Percentiles rank a stretch among this genome's conserved stretches.
Evolutionary conservation across 2,797 vertebrate genomes (phyloP).

Genomic region (Prionace glauca): DNA sequence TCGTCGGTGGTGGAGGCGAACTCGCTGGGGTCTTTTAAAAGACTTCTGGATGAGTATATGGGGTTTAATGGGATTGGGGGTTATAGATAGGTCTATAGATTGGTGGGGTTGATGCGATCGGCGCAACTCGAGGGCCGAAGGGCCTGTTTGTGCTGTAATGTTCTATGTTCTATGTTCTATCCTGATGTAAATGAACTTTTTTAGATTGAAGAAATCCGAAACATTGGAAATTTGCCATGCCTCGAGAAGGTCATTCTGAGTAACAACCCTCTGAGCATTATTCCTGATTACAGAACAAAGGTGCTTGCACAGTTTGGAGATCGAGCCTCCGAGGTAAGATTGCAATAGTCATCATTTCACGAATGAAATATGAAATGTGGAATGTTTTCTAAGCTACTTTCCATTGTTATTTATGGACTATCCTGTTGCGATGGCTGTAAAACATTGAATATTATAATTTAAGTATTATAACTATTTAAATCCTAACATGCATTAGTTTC

Average conservation of each 20-base stretch:
- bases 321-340: constrained; percentile 81
- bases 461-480: neutral
- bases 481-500: neutral
- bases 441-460: neutral
- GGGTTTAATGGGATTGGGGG: no score
- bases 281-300: constrained; percentile 94
- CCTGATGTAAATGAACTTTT: constrained; percentile 41
- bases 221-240: constrained; percentile 79
- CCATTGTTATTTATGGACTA: neutral
- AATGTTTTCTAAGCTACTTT: neutral
- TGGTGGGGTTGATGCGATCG: no score
- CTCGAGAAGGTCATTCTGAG: constrained; percentile 77
- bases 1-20: no score
- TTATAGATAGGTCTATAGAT: no score
- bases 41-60: no score
- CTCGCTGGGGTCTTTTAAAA: no score
- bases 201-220: constrained; percentile 85
- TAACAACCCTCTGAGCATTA: constrained; percentile 84
- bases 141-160: no score
- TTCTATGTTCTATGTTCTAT: no score
- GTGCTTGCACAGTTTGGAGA: constrained; percentile 92
- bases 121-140: no score
- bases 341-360: neutral
- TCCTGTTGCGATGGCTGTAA: neutral
- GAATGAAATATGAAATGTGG: neutral